phyloP scores from a whole-genome alignment of 2,888 invertebrate genomes.

The Agrilus cyanescens region DNA sequence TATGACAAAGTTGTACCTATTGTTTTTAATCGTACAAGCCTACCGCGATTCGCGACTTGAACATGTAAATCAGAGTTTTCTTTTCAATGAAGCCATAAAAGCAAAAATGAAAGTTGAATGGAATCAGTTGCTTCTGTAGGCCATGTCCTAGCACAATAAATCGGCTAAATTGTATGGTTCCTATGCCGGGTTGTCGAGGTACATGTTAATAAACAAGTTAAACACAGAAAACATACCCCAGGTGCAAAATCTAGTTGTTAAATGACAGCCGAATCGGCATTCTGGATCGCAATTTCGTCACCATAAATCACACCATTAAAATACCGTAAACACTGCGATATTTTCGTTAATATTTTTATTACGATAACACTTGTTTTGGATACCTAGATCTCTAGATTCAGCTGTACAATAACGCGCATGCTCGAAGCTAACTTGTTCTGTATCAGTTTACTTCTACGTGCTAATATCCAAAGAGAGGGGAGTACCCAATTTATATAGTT shows the following conservation, averaged over 20 bases:
- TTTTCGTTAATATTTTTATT: conserved; percentile 16
- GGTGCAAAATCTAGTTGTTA: conserved; percentile 7
- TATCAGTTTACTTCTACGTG: conserved; percentile 10
- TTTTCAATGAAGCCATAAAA: no score
- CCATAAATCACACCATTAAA: conserved; percentile 10
- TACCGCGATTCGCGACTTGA: no score
- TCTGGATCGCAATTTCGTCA: conserved; percentile 6
- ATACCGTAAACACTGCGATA: conserved; percentile 13
- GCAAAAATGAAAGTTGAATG: neutral
- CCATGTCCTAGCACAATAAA: conserved; percentile 22
- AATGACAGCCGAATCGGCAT: conserved; percentile 13
- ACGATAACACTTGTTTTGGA: conserved; percentile 33
- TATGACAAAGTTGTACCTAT: no score
- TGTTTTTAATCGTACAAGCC: no score
- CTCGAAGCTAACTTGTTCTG: conserved; percentile 12
- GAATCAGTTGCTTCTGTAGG: conserved; percentile 6
- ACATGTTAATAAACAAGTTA: conserved; percentile 1
- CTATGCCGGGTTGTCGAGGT: conserved; percentile 22
- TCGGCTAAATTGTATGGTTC: conserved; percentile 23
- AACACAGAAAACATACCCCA: conserved; percentile 13
- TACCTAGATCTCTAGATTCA: conserved; percentile 30
- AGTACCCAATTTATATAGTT: no score
- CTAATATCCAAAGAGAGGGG: neutral
- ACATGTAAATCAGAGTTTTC: no score
- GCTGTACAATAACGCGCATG: conserved; percentile 20